Conservation (phyloP, 2,888 invertebrate genomes). For the Pollenia angustigena region DNA sequence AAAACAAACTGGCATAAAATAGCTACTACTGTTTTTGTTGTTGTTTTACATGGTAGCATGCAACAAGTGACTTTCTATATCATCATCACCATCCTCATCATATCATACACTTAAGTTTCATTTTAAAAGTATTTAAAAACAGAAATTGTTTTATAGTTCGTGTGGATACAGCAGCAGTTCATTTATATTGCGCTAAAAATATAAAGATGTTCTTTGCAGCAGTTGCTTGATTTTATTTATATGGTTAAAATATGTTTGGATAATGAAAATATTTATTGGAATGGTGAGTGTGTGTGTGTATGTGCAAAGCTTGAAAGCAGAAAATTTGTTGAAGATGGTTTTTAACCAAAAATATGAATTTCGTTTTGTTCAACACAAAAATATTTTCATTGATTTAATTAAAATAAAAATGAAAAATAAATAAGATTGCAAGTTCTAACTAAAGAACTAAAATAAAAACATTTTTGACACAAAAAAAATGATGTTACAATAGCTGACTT, state of each 20-base stretch:
- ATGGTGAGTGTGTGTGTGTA: not conserved
- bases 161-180: not conserved
- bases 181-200: not conserved
- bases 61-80: slow-evolving; percentile 46
- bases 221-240: not conserved
- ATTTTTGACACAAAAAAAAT: too few relatives aligned
- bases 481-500: too few relatives aligned
- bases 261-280: slow-evolving; percentile 26
- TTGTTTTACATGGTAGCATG: slow-evolving; percentile 10
- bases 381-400: too few relatives aligned
- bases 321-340: not conserved
- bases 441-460: too few relatives aligned
- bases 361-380: too few relatives aligned
- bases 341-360: too few relatives aligned
- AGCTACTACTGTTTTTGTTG: slow-evolving; percentile 20
- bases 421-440: too few relatives aligned
- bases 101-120: slow-evolving; percentile 8
- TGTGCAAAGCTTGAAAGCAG: not conserved
- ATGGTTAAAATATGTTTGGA: slow-evolving; percentile 25
- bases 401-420: too few relatives aligned
- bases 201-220: too few relatives aligned
- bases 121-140: slow-evolving; percentile 42
- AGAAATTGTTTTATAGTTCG: slow-evolving; percentile 28
- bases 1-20: slow-evolving; percentile 58
- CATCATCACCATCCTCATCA: not conserved